Base-by-base conservation (phyloP, 2,113 vertebrate species). In the Chaetops frenatus region DNA sequence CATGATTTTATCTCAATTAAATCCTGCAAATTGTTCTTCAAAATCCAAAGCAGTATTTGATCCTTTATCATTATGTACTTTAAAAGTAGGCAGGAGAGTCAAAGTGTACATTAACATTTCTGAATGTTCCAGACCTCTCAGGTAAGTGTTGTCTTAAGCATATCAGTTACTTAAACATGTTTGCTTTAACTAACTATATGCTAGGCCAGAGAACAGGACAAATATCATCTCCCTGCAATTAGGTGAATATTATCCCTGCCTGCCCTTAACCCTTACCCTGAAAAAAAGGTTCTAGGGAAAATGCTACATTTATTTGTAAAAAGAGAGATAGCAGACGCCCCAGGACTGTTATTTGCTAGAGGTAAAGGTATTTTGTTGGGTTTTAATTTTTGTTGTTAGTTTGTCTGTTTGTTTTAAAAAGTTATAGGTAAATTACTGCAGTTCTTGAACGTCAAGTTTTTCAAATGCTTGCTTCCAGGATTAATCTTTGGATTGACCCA, bases 241-340 rank as follows among this genome's bases (percentile, higher is more conserved):
- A 16, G 10, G 20, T 42, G 12, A 7, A 9, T 51, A 29, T 56
- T 74, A 33, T 69, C 12, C 5, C 15, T 42, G 1, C 15, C 28
- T n/a, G 6, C 54, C 9, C 14, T 12, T 40, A 13, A 2, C 2
- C 17, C 16, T 36, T 28, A 5, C 6, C 6, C 5, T 5, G 4
- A 20, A 44, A 45, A 12, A 31, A 54, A 56, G 36, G 15, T 47
- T 72, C 11, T 47, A 42, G 35, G 67, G 47, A 69, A 80, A 73
- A 62, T 27, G 17, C 19, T 61, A 2, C 10, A 5, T 67, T n/a
- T 65, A 12, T 64, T 7, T 67, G 10, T 71, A 28, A 50, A 54
- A 84, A 16, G 20, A 24, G 27, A 62, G 17, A 35, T 8, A 16
- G 62, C 11, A 73, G 35, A 66, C 86, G 38, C 15, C n/a, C 20